phyloP scores from a whole-genome alignment of 2,113 vertebrate species.

The Garra rufa region DNA sequence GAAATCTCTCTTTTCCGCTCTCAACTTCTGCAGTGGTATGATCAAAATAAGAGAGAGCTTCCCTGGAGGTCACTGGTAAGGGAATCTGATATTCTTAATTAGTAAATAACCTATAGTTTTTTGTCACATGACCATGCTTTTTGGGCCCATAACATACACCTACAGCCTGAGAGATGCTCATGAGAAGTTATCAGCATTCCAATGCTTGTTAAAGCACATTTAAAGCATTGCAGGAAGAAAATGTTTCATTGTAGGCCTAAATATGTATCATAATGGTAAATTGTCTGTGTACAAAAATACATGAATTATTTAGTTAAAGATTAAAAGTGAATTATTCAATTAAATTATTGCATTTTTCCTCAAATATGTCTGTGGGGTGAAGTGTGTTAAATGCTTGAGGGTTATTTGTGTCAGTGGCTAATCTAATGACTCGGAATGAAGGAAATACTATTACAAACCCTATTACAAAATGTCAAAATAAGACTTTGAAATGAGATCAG shows the following conservation, averaged over 20 bases:
- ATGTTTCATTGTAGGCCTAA: not conserved
- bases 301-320: not conserved
- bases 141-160: not conserved
- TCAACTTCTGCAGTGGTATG: slow-evolving; percentile 86
- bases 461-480: not conserved
- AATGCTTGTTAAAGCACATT: not conserved
- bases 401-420: not conserved
- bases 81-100: not conserved
- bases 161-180: not conserved
- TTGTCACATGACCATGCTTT: not conserved
- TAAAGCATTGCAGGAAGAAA: not conserved
- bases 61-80: slow-evolving; percentile 89
- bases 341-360: not conserved
- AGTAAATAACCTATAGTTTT: not conserved
- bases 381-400: not conserved
- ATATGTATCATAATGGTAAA: not conserved
- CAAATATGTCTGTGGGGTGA: not conserved
- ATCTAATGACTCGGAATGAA: not conserved
- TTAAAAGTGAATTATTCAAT: not conserved
- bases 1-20: slow-evolving; percentile 72
- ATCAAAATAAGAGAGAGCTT: slow-evolving; percentile 82
- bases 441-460: not conserved
- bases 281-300: not conserved
- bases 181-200: not conserved
- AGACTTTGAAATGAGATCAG: too few relatives aligned